Conservation (phyloP, 2,113 vertebrate species). For the Elachura formosa region DNA sequence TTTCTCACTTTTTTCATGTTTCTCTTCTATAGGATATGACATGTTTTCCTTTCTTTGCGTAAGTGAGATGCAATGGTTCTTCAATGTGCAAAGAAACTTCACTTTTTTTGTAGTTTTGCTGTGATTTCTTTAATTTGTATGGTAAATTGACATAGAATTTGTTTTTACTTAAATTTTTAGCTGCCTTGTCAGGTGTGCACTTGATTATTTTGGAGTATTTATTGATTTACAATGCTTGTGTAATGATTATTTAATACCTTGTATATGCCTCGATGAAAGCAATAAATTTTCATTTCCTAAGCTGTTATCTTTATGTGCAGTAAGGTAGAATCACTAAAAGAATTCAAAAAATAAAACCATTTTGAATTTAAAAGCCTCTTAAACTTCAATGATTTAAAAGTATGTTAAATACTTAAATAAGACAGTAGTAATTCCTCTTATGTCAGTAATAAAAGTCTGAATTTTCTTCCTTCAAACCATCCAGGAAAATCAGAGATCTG, state of each 20-base stretch:
- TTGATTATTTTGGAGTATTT: not conserved
- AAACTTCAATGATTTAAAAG: not conserved
- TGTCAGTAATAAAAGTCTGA: not conserved
- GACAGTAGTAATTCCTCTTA: not conserved
- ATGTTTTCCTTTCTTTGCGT: not conserved
- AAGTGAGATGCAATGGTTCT: not conserved
- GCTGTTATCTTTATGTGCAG: not conserved
- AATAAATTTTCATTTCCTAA: not conserved
- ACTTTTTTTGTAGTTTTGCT: not conserved
- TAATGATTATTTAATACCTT: not conserved
- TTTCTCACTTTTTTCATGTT: not conserved
- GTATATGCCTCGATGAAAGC: not conserved
- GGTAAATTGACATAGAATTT: not conserved
- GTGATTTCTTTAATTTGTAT: not conserved
- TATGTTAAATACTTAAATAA: not conserved
- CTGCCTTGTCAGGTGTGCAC: not conserved
- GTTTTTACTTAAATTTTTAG: not conserved
- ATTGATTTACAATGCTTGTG: not conserved
- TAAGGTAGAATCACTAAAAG: not conserved
- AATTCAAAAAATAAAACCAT: not conserved
- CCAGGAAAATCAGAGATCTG: not conserved
- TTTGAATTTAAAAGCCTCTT: not conserved
- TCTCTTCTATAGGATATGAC: not conserved
- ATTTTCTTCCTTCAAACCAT: not conserved
- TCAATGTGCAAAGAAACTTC: not conserved